Evolutionary conservation across 2,888 invertebrate genomes (phyloP).

Genomic region (Endomychus coccineus): DNA sequence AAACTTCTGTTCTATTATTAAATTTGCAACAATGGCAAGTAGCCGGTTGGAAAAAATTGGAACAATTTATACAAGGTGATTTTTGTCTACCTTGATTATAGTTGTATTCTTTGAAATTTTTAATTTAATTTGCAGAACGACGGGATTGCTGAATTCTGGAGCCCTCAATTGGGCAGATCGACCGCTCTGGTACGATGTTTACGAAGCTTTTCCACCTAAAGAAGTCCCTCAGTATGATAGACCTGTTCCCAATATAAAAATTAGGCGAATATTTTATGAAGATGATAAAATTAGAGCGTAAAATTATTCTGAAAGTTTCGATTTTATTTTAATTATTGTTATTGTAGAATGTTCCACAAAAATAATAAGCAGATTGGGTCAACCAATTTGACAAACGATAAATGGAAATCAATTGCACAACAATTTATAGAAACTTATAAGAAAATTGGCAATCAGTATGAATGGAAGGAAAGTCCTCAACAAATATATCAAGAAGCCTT

Average conservation of each 20-base stretch:
- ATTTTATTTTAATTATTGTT: slow-evolving; percentile 2
- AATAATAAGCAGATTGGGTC: slow-evolving; percentile 50
- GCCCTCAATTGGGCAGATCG: slow-evolving; percentile 74
- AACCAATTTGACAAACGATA: slow-evolving; percentile 49
- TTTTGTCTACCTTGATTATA: not conserved
- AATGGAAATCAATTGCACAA: slow-evolving; percentile 51
- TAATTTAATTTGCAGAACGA: slow-evolving; percentile 53
- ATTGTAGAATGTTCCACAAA: slow-evolving; percentile 60
- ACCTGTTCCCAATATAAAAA: slow-evolving; percentile 52
- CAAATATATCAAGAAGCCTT: slow-evolving; percentile 46
- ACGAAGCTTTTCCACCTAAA: slow-evolving; percentile 83
- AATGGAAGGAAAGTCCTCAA: slow-evolving; percentile 45
- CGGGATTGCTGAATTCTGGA: slow-evolving; percentile 70
- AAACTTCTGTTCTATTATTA: no score
- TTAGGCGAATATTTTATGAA: slow-evolving; percentile 69
- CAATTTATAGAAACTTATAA: slow-evolving; percentile 56
- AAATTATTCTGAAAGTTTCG: slow-evolving; percentile 34
- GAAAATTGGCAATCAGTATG: slow-evolving; percentile 46
- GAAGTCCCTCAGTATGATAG: slow-evolving; percentile 72
- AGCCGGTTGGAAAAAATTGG: slow-evolving; percentile 63
- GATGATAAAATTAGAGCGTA: slow-evolving; percentile 84
- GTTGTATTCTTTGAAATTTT: slow-evolving; percentile 15
- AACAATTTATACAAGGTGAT: slow-evolving; percentile 61
- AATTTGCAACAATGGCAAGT: slow-evolving; percentile 29
- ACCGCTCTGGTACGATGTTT: slow-evolving; percentile 91